phyloP scores from a whole-genome alignment of 2,797 vertebrate genomes.

The Acanthopagrus latus region DNA sequence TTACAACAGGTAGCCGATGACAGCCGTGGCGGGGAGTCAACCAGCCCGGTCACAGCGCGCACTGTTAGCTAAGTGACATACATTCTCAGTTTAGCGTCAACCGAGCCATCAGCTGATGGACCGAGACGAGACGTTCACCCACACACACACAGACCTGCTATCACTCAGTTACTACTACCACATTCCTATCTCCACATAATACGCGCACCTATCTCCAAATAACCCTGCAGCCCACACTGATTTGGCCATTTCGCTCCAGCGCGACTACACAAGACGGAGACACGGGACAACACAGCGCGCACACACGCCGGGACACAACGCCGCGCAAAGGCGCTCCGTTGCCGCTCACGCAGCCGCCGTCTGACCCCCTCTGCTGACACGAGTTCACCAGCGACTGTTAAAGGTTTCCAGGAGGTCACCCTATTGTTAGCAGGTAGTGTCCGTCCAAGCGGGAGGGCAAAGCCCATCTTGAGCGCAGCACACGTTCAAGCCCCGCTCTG shows the following conservation, averaged over 20 bases:
- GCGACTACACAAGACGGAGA: constrained; percentile 44
- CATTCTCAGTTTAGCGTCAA: constrained; percentile 74
- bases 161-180: constrained; percentile 17
- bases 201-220: constrained; percentile 27
- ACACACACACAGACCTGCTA: constrained; percentile 33
- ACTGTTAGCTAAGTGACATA: constrained; percentile 72
- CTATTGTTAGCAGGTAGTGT: constrained; percentile 90
- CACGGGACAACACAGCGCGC: constrained; percentile 17
- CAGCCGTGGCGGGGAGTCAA: constrained; percentile 55
- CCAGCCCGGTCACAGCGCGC: constrained; percentile 63
- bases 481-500: constrained; percentile 66
- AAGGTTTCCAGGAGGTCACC: constrained; percentile 83
- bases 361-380: constrained; percentile 49
- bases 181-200: constrained; percentile 31
- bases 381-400: constrained; percentile 69
- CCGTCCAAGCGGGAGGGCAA: constrained; percentile 76
- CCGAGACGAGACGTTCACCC: constrained; percentile 30
- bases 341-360: constrained; percentile 29
- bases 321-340: constrained; percentile 48
- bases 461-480: constrained; percentile 54
- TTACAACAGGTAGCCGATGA: constrained; percentile 79
- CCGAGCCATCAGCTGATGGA: constrained; percentile 73
- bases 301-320: constrained; percentile 35
- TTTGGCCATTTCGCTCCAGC: constrained; percentile 39
- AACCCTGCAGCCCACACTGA: constrained; percentile 42